These are phyloP conservation scores for Pterobdella sp. DNA, from an alignment of 2,888 invertebrate genomes.

Conservation along the genomic window DNA sequence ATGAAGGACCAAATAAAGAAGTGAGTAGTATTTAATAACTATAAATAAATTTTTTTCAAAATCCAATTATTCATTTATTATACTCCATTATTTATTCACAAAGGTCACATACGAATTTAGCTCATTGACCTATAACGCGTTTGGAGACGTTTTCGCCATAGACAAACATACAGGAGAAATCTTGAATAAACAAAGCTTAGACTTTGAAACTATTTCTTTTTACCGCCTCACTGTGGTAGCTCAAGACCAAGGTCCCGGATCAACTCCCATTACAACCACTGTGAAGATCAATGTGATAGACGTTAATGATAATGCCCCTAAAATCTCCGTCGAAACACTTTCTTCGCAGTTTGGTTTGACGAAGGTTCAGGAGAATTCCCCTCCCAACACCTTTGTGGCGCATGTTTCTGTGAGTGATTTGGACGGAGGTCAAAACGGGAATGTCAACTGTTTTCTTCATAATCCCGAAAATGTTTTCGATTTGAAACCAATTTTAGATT, in stretches of 20 bases:
- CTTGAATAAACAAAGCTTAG: constrained; percentile 31
- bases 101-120: constrained; percentile 36
- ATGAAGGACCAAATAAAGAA: neutral
- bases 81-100: constrained; percentile 1
- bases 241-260: constrained; percentile 35
- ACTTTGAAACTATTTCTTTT: constrained; percentile 33
- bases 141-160: constrained; percentile 35
- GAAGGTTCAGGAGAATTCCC: constrained; percentile 58
- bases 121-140: constrained; percentile 28
- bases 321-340: constrained; percentile 72
- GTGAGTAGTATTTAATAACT: neutral
- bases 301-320: constrained; percentile 79
- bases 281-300: constrained; percentile 57
- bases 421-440: constrained; percentile 82
- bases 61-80: too few relatives aligned
- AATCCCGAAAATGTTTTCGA: constrained; percentile 59
- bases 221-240: constrained; percentile 36
- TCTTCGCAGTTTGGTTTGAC: constrained; percentile 68
- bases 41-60: too few relatives aligned
- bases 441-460: constrained; percentile 63
- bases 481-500: constrained; percentile 28
- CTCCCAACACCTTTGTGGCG: constrained; percentile 81
- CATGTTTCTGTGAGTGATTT: constrained; percentile 85
- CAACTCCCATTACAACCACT: constrained; percentile 34
- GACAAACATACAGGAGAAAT: constrained; percentile 36